Conservation (phyloP, 2,113 vertebrate genomes). For the Alexandromys fortis region DNA sequence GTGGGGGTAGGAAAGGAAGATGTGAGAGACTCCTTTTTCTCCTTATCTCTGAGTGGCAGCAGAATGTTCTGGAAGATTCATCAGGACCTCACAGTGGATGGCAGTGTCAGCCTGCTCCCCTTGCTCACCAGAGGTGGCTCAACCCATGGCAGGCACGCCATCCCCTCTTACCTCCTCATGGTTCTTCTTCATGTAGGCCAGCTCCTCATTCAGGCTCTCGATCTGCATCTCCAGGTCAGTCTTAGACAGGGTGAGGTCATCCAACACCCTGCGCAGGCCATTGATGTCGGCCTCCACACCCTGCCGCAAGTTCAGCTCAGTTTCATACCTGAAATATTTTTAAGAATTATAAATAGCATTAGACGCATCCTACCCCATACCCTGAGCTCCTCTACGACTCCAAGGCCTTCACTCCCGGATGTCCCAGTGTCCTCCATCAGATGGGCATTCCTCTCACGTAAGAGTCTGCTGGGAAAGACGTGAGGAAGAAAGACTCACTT, state of each 20-base stretch:
- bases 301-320: conserved; percentile 85
- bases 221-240: conserved; percentile 88
- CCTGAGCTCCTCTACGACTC: not conserved
- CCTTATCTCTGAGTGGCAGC: not conserved
- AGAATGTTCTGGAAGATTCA: not conserved
- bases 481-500: conserved; percentile 85
- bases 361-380: not conserved
- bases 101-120: not conserved
- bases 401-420: not conserved
- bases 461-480: not conserved
- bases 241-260: conserved; percentile 87
- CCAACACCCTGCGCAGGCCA: conserved; percentile 87
- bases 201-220: conserved; percentile 93
- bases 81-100: not conserved
- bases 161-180: conserved; percentile 92
- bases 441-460: not conserved
- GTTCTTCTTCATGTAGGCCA: conserved; percentile 97
- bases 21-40: not conserved
- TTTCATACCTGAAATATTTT: conserved; percentile 84
- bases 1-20: not conserved
- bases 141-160: not conserved
- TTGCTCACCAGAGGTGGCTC: not conserved
- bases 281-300: conserved; percentile 87
- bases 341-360: not conserved
- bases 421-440: not conserved